A percentile compares a stretch with the other conserved stretches of the same genome.
Evolutionary conservation across 1,140 invertebrate genomes (phyloP).

Genomic region (Periplaneta americana): DNA sequence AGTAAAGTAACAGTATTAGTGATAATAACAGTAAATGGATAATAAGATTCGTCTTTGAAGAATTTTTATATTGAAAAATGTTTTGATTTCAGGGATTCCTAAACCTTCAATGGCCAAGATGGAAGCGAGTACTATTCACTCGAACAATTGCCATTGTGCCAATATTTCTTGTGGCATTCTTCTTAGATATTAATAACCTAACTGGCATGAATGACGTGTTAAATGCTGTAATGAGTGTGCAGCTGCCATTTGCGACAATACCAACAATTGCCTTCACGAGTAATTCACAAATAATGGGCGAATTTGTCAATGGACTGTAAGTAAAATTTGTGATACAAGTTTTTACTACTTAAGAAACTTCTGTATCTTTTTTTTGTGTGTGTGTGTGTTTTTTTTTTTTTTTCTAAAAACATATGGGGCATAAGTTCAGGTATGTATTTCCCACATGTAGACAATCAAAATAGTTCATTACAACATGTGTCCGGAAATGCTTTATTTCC

Average conservation of each 20-base stretch:
- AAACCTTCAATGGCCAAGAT: constrained; percentile 80
- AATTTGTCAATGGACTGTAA: constrained; percentile 71
- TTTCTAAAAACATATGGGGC: no score
- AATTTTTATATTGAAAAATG: no score
- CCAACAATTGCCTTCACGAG: constrained; percentile 87
- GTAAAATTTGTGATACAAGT: constrained; percentile 25
- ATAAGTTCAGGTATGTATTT: no score
- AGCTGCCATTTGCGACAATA: constrained; percentile 77
- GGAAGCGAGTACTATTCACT: constrained; percentile 84
- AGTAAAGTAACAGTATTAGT: no score
- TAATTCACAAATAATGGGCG: constrained; percentile 73
- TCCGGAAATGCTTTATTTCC: no score
- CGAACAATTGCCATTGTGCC: constrained; percentile 83
- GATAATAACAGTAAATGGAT: no score
- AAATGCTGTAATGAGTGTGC: constrained; percentile 84
- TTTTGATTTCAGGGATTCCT: constrained; percentile 65
- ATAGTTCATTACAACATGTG: no score
- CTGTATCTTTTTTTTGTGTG: no score
- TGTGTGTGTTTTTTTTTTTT: no score
- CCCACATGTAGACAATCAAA: no score
- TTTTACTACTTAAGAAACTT: neutral
- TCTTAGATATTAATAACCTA: constrained; percentile 65
- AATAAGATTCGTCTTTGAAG: no score
- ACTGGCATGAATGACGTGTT: constrained; percentile 85
- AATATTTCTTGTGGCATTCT: constrained; percentile 78